A percentile compares a stretch with the other conserved stretches of the same genome.
Conservation (phyloP, 1,140 invertebrate species). For the Brachionus angularis region DNA sequence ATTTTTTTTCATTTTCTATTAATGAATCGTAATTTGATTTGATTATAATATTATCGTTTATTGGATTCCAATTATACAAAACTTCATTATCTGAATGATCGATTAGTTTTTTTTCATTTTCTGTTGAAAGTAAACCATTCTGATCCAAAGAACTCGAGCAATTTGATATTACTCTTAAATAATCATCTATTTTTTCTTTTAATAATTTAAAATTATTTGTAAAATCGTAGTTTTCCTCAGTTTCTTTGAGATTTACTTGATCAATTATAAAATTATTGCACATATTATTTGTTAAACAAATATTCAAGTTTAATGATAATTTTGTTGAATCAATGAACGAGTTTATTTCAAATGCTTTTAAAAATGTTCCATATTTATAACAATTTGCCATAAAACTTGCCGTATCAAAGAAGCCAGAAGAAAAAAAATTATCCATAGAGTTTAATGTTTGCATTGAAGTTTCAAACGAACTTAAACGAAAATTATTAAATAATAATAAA, state of each 20-base stretch:
- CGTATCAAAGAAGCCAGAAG: slow-evolving; percentile 2
- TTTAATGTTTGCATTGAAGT: not conserved
- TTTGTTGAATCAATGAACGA: slow-evolving; percentile 11
- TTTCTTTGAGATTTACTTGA: slow-evolving; percentile 4
- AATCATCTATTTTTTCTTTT: slow-evolving; percentile 7
- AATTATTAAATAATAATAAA: slow-evolving; percentile 7
- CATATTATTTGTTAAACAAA: slow-evolving; percentile 19
- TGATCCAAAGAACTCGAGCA: not conserved
- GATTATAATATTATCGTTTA: not conserved
- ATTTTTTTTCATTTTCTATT: slow-evolving; percentile 5
- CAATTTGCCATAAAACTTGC: slow-evolving; percentile 40
- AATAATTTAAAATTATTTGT: not conserved
- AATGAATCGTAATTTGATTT: not conserved
- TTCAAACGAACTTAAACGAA: slow-evolving; percentile 27
- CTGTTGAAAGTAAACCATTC: not conserved
- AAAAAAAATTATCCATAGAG: slow-evolving; percentile 8
- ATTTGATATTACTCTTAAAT: slow-evolving; percentile 5
- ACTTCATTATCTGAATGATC: slow-evolving; percentile 25
- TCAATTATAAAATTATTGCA: not conserved
- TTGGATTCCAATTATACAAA: slow-evolving; percentile 15
- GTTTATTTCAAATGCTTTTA: slow-evolving; percentile 26
- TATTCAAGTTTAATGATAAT: slow-evolving; percentile 7
- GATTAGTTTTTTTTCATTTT: not conserved
- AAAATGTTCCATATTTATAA: slow-evolving; percentile 38
- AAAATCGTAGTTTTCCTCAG: not conserved